A percentile compares a stretch with the other conserved stretches of the same genome.
phyloP scores from a whole-genome alignment of 2,888 invertebrate genomes.

The Lasioglossum malachurum region DNA sequence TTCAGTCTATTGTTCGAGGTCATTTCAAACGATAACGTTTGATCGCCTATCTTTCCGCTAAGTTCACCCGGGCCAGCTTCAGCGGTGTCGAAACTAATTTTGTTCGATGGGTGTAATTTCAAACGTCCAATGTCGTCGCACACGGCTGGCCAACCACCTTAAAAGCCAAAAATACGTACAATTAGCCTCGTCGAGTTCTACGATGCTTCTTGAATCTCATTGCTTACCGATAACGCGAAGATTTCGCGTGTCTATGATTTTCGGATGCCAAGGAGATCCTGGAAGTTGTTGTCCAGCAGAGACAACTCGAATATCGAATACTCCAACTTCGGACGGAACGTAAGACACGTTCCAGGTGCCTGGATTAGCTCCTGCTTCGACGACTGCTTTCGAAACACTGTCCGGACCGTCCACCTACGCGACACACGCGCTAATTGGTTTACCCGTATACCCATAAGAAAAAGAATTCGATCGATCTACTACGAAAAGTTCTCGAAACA shows the following conservation, averaged over 20 bases:
- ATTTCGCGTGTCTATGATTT: constrained; percentile 87
- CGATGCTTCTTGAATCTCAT: neutral
- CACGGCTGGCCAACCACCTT: constrained; percentile 94
- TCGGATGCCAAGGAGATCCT: constrained; percentile 94
- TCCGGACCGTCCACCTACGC: constrained; percentile 87
- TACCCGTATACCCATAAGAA: neutral
- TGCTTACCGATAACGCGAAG: constrained; percentile 86
- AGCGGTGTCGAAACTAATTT: constrained; percentile 94
- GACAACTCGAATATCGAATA: constrained; percentile 94
- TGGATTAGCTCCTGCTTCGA: constrained; percentile 89
- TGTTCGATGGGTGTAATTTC: constrained; percentile 88
- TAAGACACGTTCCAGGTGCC: constrained; percentile 96
- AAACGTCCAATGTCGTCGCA: constrained; percentile 91
- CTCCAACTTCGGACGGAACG: constrained; percentile 95
- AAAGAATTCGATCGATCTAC: neutral
- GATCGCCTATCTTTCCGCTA: constrained; percentile 88
- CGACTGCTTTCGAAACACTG: constrained; percentile 86
- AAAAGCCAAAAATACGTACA: neutral
- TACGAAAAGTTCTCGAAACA: neutral
- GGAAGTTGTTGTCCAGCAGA: constrained; percentile 87
- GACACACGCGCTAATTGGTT: neutral
- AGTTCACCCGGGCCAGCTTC: constrained; percentile 95
- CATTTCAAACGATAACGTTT: constrained; percentile 81
- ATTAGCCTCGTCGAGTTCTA: neutral
- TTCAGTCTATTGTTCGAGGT: constrained; percentile 82